These are phyloP conservation scores for Panopea generosa DNA, from an alignment of 2,888 invertebrate genomes.

Conservation along the genomic window DNA sequence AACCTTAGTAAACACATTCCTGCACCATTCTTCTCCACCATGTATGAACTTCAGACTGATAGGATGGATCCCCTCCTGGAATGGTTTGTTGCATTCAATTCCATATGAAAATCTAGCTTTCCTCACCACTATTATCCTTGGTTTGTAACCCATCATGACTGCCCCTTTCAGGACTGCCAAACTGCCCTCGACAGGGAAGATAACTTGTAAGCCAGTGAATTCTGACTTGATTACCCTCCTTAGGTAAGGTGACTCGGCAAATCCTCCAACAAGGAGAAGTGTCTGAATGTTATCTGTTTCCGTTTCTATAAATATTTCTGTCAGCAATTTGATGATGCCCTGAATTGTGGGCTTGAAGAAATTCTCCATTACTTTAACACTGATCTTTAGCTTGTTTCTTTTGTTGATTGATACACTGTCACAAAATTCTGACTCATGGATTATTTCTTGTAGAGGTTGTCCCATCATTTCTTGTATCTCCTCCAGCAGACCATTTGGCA, in stretches of 20 bases:
- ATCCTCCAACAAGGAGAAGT: slow-evolving; percentile 32
- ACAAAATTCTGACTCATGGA: not conserved
- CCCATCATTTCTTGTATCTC: not conserved
- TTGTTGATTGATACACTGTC: slow-evolving; percentile 1
- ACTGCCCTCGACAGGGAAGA: slow-evolving; percentile 25
- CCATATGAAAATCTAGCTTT: slow-evolving; percentile 35
- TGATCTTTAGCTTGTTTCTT: slow-evolving; percentile 13
- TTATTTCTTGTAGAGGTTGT: not conserved
- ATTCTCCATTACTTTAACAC: slow-evolving; percentile 1
- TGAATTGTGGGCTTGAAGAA: slow-evolving; percentile 14
- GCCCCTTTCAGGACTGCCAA: slow-evolving; percentile 45
- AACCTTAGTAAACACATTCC: slow-evolving; percentile 33
- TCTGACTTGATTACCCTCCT: slow-evolving; percentile 24
- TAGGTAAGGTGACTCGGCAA: slow-evolving; percentile 34
- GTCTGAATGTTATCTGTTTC: slow-evolving; percentile 2
- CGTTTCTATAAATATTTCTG: slow-evolving; percentile 2
- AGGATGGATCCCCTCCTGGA: slow-evolving; percentile 23
- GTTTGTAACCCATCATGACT: slow-evolving; percentile 33
- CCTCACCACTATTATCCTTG: slow-evolving; percentile 18
- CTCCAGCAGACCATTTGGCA: slow-evolving; percentile 2
- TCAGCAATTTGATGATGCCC: slow-evolving; percentile 19
- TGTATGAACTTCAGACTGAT: slow-evolving; percentile 11
- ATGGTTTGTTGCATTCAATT: slow-evolving; percentile 17
- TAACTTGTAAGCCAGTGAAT: slow-evolving; percentile 6
- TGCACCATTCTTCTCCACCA: slow-evolving; percentile 32